phyloP scores from a whole-genome alignment of 1,140 invertebrate species.

The Heliconius himera region DNA sequence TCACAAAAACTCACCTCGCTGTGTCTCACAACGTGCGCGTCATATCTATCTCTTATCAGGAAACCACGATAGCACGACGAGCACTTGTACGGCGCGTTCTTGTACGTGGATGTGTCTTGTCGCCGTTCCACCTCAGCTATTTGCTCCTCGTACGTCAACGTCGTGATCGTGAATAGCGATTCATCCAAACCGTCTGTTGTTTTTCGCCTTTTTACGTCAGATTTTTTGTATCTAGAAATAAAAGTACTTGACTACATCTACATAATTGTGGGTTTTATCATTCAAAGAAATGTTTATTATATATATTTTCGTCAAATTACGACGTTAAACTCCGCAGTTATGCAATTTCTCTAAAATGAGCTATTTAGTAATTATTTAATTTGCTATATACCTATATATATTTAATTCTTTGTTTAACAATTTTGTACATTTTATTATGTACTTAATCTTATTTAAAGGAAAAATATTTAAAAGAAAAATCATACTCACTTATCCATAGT shows the following conservation, averaged over 20 bases:
- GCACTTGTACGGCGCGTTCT: constrained; percentile 59
- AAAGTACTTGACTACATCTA: too few species aligned
- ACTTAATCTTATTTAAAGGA: too few species aligned
- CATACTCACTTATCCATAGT: constrained; percentile 62
- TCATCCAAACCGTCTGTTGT: constrained; percentile 58
- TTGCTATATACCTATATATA: too few species aligned
- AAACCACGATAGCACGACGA: constrained; percentile 61
- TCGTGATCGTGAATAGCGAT: constrained; percentile 58
- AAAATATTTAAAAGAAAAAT: background rate
- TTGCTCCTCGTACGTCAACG: constrained; percentile 64
- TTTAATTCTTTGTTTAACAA: too few species aligned
- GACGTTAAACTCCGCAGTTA: too few species aligned
- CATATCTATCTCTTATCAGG: constrained; percentile 55
- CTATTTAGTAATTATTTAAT: too few species aligned
- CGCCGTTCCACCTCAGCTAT: constrained; percentile 59
- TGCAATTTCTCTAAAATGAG: too few species aligned
- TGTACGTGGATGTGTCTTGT: constrained; percentile 53
- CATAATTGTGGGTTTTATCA: too few species aligned
- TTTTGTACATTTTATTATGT: too few species aligned
- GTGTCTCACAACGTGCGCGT: constrained; percentile 58
- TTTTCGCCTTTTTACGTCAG: constrained; percentile 58
- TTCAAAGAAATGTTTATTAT: too few species aligned
- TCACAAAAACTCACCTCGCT: constrained; percentile 51
- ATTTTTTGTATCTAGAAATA: constrained; percentile 58
- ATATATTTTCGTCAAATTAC: too few species aligned